phyloP scores from a whole-genome alignment of 2,797 vertebrate species.

The Crypturellus tataupa region DNA sequence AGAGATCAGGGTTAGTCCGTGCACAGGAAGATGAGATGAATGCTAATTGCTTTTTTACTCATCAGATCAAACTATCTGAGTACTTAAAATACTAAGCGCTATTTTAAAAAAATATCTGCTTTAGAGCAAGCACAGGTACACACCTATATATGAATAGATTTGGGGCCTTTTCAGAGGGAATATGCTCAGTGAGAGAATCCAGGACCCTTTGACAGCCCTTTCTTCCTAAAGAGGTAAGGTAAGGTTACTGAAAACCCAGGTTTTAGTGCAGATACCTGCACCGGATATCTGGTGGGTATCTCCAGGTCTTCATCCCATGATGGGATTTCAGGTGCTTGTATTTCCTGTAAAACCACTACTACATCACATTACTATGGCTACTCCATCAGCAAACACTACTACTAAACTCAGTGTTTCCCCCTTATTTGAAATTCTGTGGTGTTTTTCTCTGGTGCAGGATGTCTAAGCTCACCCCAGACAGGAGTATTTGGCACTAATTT shows the following conservation, averaged over 20 bases:
- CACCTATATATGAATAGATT: not conserved
- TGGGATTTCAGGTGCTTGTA: not conserved
- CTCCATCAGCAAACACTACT: not conserved
- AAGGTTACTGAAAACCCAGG: not conserved
- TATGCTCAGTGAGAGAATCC: slow-evolving; percentile 23
- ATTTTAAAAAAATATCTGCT: not conserved
- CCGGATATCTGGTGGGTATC: too few relatives aligned
- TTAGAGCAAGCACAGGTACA: rapidly evolving
- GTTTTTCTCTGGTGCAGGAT: not conserved
- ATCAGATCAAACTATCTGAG: not conserved
- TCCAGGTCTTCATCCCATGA: too few relatives aligned
- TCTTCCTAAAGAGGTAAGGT: not conserved
- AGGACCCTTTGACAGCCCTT: not conserved
- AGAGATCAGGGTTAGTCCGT: not conserved
- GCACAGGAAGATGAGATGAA: not conserved
- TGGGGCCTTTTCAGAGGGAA: not conserved
- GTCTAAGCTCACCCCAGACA: not conserved
- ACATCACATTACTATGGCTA: not conserved
- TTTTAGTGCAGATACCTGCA: not conserved
- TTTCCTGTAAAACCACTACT: not conserved
- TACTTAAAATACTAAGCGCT: not conserved
- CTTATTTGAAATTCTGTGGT: not conserved
- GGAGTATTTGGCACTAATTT: not conserved
- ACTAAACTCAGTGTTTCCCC: not conserved
- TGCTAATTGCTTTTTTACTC: not conserved